Evolutionary conservation across 2,113 vertebrate genomes (phyloP), one percentile per base, ranked within the genome.

Genomic region (Piaya cayana): DNA sequence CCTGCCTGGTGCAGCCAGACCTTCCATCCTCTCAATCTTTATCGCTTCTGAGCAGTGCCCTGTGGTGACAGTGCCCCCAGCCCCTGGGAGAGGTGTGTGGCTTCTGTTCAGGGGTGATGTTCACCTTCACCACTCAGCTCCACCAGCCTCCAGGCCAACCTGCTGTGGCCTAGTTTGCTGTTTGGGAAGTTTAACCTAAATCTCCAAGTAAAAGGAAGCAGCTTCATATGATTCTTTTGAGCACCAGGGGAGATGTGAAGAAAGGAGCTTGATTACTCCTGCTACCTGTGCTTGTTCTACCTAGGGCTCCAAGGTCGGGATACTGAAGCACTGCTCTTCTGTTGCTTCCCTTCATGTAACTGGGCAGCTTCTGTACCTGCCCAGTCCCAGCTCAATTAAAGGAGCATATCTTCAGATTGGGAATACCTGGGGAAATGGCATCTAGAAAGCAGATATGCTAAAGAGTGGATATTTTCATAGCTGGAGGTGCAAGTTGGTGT

Each of bases 401-500:
- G 83, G 42, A 42, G 29, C 9, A 5, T 29, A 16, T 67, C 86
- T 50, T 21, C 47, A 86, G 23, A 6, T 18, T 37, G 59, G n/a
- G 43, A 64, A 85, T 26, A 43, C 12, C 14, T 76, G 70, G n/a
- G 59, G 27, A 67, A 87, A 32, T 64, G 29, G 21, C 29, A 30
- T 50, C 0, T 68, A 32, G 13, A 23, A 68, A 22, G 62, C 67
- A 87, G 19, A 32, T 50, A 34, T 8, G 49, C 58, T 59, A 32
- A 49, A n/a, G 59, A 71, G 23, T 1, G 2, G 29, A 1, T 56
- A 64, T 88, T 94, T 82, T 58, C 79, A 70, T 79, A 72, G 34
- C 34, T 56, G 37, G 79, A 8, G 4, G 0, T n/a, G 34, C 32
- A 55, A n/a, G 42, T 21, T 15, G 1, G 23, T 0, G 1, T 60